phyloP scores from a whole-genome alignment of 2,797 vertebrate genomes.

The Amniataba percoides region DNA sequence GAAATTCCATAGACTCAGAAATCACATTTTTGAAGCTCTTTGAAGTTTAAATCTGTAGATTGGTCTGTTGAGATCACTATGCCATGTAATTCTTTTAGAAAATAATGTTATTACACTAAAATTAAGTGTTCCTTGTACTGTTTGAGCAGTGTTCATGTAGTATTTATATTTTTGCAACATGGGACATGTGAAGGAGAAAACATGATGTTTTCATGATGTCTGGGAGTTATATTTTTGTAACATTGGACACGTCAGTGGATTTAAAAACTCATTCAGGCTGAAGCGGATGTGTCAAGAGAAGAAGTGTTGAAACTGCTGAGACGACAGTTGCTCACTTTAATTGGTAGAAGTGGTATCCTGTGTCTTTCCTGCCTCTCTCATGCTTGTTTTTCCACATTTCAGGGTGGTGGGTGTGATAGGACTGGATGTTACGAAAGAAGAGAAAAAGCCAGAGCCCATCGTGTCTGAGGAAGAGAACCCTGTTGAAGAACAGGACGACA shows the following conservation, averaged over 20 bases:
- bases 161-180: too few species aligned
- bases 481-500: slow-evolving; percentile 55
- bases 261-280: not conserved
- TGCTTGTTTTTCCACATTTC: slow-evolving; percentile 14
- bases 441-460: slow-evolving; percentile 44
- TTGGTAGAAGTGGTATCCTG: not conserved
- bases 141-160: too few species aligned
- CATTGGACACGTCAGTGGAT: not conserved
- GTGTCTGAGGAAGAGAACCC: slow-evolving; percentile 55
- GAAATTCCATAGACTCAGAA: not conserved
- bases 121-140: too few species aligned
- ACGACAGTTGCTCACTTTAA: not conserved
- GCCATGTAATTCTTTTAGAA: not conserved
- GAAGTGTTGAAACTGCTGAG: not conserved
- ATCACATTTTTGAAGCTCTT: not conserved
- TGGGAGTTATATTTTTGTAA: not conserved
- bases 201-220: not conserved
- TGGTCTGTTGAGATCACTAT: not conserved
- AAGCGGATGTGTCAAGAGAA: not conserved
- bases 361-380: not conserved
- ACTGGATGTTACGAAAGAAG: slow-evolving; percentile 58
- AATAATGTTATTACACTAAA: too few species aligned
- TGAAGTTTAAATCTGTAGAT: not conserved
- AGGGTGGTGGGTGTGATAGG: slow-evolving; percentile 68
- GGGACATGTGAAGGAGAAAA: not conserved